Evolutionary conservation across 2,113 vertebrate species (phyloP), one percentile per base, ranked within the genome.

Genomic region (Microcebus jonahi): DNA sequence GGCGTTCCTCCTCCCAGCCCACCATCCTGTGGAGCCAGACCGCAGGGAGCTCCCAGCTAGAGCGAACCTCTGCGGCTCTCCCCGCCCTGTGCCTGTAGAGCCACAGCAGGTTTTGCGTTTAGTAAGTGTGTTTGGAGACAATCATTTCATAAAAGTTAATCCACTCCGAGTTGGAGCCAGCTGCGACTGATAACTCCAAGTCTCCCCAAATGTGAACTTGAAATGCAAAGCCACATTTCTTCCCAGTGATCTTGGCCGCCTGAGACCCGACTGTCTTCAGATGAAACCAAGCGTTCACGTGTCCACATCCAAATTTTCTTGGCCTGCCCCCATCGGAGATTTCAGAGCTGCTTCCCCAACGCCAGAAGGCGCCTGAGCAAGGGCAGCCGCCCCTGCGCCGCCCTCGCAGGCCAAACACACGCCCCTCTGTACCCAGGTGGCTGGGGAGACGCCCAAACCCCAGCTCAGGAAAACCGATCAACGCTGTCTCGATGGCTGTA

Each of bases 381-480:
- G 55, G 34, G 27, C 23, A 85, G 84, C 57, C 77, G 21, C 55
- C 48, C 36, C 73, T 92, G 88, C 0, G 0, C 59, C 91, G 68
- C 76, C 67, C 20, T 68, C 55, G 2, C 25, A 36, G 83, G 79
- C 73, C 71, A 63, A 87, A 90, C 55, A 17, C 6, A 12, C 53
- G 57, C 67, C 50, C 34, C 67, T 65, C 50, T 45, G 42, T 63
- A 75, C 68, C 91, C 70, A 85, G 61, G 88, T 68, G 67, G 86
- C 81, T 93, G 82, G 57, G 90, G 68, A 75, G 82, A 71, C 0
- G 6, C 90, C 90, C 93, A 77, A 59, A 63, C 45, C 53, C 53
- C 83, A 77, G 39, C 76, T 34, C 96, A 97, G 97, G 96, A 96
- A 97, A 97, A 96, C 79, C 84, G 81, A 88, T 95, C 96, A 96